Evolutionary conservation across 2,888 invertebrate species (phyloP).

Genomic region (Cheilosia vernalis): DNA sequence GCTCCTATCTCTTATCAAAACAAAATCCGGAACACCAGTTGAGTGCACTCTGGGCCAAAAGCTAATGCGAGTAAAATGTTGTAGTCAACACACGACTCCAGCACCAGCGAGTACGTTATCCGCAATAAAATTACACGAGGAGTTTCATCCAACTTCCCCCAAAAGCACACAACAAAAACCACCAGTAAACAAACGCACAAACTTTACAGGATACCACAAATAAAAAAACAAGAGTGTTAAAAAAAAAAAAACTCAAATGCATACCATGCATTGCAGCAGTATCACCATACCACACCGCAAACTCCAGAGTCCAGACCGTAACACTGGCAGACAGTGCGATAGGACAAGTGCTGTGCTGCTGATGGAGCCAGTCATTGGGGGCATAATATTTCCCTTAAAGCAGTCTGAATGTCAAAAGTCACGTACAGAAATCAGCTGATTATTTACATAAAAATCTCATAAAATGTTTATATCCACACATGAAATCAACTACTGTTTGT

Average conservation of each 20-base stretch:
- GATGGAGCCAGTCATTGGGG: neutral
- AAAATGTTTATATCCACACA: slow-evolving; percentile 66
- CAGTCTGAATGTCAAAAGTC: slow-evolving; percentile 57
- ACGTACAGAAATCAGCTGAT: slow-evolving; percentile 74
- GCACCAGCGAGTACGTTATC: slow-evolving; percentile 31
- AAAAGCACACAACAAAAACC: slow-evolving; percentile 31
- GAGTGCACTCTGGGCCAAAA: slow-evolving; percentile 65
- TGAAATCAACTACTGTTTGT: slow-evolving; percentile 54
- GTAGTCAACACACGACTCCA: slow-evolving; percentile 51
- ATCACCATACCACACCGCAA: slow-evolving; percentile 23
- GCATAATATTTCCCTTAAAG: neutral
- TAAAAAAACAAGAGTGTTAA: neutral
- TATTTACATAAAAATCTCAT: slow-evolving; percentile 73
- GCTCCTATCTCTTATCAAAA: slow-evolving; percentile 42
- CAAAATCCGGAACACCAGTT: slow-evolving; percentile 59
- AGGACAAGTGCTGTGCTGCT: slow-evolving; percentile 37
- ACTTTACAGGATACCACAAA: slow-evolving; percentile 51
- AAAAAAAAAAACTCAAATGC: slow-evolving; percentile 18
- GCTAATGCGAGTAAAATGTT: slow-evolving; percentile 51
- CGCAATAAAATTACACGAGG: slow-evolving; percentile 56
- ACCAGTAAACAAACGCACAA: slow-evolving; percentile 60
- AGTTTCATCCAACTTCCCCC: slow-evolving; percentile 30
- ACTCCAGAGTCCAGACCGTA: slow-evolving; percentile 40
- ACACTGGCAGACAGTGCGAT: slow-evolving; percentile 48
- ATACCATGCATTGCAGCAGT: slow-evolving; percentile 58